Base-by-base conservation (phyloP, 2,888 invertebrate genomes). In the Timema podura region DNA sequence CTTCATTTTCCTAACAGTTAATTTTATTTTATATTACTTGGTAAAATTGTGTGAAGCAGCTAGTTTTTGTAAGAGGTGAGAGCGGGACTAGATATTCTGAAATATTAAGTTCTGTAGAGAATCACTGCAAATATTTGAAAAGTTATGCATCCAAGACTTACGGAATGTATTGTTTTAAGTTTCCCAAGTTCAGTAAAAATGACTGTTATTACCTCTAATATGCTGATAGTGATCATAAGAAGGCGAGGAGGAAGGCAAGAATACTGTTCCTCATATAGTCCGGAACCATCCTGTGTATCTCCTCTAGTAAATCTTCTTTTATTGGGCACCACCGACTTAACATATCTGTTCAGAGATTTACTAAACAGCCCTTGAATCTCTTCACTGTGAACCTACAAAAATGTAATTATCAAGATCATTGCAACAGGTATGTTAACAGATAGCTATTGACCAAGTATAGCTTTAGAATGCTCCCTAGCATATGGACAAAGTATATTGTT, bases 241-340 rank as follows among this genome's bases (percentile, higher is more conserved):
- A 98, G 79, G 0, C 93, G 90, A 0, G 98, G 98, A 13, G 98
- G 98, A 80, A 89, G 91, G 79, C 98, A 96, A 73, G 88, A 90
- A 84, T 98, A 98, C 79, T 96, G 91, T 76, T 94, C 91, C 78
- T 95, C 91, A 81, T 96, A 96, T 7, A 89, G 88, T 5, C 91
- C 91, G 83, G 91, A 91, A 16, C 67, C 68, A 70, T 70, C 69
- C 9, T 48, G 30, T 45, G 54, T 67, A 69, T 71, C 16, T 8
- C 15, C 15, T 30, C 30, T 30, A 13, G 49, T 44, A 16, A 49
- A 9, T 47, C 65, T 49, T 10, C 51, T 51, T 15, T 57, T 49
- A 46, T 86, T 79, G 68, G 85, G 84, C 0, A 87, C 87, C 71
- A 87, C 83, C 73, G 87, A 84, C 70, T 85, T 84, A 0, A 87